A percentile compares a stretch with the other conserved stretches of the same genome.
phyloP scores from a whole-genome alignment of 2,113 vertebrate genomes.

The Takifugu bimaculatus region DNA sequence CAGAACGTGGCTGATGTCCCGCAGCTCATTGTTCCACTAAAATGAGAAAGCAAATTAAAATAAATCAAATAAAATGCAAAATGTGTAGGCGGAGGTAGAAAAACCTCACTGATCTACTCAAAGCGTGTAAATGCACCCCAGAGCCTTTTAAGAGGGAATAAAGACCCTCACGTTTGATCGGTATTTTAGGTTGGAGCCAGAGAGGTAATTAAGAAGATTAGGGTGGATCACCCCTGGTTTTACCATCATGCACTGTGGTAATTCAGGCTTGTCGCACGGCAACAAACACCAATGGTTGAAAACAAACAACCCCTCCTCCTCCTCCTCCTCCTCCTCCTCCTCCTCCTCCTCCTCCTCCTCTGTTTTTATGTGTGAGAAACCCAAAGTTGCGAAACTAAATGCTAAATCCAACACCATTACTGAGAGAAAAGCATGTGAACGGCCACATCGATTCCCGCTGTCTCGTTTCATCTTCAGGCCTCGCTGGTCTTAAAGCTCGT shows the following conservation, averaged over 20 bases:
- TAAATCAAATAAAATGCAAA: too few species aligned
- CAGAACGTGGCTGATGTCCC: too few species aligned
- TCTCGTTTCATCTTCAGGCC: too few species aligned
- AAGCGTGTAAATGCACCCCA: conserved; percentile 11
- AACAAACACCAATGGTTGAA: conserved; percentile 50
- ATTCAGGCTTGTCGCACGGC: conserved; percentile 34
- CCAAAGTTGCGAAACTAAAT: conserved; percentile 44
- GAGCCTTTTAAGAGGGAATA: conserved; percentile 31
- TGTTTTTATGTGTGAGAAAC: background rate
- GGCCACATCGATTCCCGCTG: too few species aligned
- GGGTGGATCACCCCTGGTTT: conserved; percentile 53
- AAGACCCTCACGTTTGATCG: conserved; percentile 42
- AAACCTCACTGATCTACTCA: too few species aligned
- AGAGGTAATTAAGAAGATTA: conserved; percentile 52
- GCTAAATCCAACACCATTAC: conserved; percentile 46
- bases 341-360: background rate
- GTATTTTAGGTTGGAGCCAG: conserved; percentile 55
- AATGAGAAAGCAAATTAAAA: too few species aligned
- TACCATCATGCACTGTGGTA: conserved; percentile 58
- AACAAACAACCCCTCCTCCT: conserved; percentile 34
- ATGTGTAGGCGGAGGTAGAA: too few species aligned
- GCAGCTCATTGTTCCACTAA: too few species aligned
- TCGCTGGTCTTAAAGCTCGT: too few species aligned
- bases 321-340: background rate
- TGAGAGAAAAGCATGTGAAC: too few species aligned